Percentiles rank a stretch among this genome's conserved stretches.
Evolutionary conservation across 2,888 invertebrate genomes (phyloP).

Genomic region (Alentia gelatinosa): DNA sequence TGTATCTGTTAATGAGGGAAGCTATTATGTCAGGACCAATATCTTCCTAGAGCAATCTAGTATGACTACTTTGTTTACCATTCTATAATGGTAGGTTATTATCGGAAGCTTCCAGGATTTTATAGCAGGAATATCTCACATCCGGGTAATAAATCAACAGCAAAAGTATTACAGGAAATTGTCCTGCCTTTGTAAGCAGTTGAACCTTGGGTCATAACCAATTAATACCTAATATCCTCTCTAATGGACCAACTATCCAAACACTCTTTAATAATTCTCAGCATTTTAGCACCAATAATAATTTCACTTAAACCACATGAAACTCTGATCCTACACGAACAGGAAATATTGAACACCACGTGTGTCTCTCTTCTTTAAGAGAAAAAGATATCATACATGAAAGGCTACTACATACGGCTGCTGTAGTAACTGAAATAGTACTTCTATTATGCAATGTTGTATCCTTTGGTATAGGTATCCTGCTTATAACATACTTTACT

Average conservation of each 20-base stretch:
- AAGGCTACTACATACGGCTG: background rate
- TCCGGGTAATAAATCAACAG: background rate
- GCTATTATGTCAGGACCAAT: background rate
- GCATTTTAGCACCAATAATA: background rate
- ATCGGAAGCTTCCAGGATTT: background rate
- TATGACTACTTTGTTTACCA: background rate
- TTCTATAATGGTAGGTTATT: background rate
- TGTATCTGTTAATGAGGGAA: background rate
- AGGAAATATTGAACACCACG: background rate
- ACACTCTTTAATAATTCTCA: background rate
- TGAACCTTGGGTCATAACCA: background rate
- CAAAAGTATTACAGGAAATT: background rate
- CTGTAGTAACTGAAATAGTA: background rate
- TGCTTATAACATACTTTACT: background rate
- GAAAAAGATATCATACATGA: background rate
- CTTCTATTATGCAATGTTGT: conserved; percentile 14
- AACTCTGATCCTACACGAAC: background rate
- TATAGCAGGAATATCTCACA: background rate
- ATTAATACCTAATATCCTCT: background rate
- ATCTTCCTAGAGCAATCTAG: background rate
- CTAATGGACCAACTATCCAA: no score
- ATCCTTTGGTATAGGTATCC: conserved; percentile 19
- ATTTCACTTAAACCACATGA: background rate
- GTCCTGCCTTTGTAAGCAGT: background rate
- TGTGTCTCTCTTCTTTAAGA: background rate